These are phyloP conservation scores for Hapalemur alaotrensis DNA, from an alignment of 2,797 vertebrate species.

Conservation along the genomic window DNA sequence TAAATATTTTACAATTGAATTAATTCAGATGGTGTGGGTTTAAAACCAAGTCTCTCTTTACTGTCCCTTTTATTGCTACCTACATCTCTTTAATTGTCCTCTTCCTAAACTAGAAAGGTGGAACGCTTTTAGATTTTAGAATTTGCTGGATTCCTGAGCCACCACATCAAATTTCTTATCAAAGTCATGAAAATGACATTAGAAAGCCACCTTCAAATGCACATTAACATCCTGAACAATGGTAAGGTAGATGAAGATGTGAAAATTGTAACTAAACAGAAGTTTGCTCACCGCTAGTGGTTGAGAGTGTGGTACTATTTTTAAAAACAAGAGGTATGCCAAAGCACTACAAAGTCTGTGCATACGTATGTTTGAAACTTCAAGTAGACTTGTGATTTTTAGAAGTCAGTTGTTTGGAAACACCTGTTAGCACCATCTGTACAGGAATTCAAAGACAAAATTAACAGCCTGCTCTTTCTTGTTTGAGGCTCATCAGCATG, in stretches of 20 bases:
- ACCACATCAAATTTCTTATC: neutral
- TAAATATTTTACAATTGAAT: neutral
- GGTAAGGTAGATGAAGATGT: neutral
- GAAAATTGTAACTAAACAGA: neutral
- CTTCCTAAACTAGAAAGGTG: neutral
- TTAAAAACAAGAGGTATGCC: slow-evolving; percentile 8
- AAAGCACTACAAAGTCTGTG: slow-evolving; percentile 24
- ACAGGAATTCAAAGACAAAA: slow-evolving; percentile 39
- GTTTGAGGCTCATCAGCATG: neutral
- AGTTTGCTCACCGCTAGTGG: neutral
- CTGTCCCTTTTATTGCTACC: neutral
- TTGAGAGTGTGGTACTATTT: neutral
- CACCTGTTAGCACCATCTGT: slow-evolving; percentile 78
- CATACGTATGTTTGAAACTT: slow-evolving; percentile 64
- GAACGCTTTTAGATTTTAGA: neutral
- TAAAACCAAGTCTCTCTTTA: neutral
- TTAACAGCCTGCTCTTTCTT: slow-evolving; percentile 46
- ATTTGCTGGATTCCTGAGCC: neutral
- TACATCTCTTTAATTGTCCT: neutral
- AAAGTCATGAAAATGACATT: neutral
- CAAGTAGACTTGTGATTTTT: slow-evolving; percentile 65
- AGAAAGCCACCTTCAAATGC: neutral
- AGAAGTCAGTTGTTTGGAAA: slow-evolving; percentile 68
- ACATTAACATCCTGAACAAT: neutral
- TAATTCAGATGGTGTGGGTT: neutral